Percentiles rank a stretch among this genome's conserved stretches.
phyloP scores from a whole-genome alignment of 2,888 invertebrate genomes.

The Phytoseiulus persimilis region DNA sequence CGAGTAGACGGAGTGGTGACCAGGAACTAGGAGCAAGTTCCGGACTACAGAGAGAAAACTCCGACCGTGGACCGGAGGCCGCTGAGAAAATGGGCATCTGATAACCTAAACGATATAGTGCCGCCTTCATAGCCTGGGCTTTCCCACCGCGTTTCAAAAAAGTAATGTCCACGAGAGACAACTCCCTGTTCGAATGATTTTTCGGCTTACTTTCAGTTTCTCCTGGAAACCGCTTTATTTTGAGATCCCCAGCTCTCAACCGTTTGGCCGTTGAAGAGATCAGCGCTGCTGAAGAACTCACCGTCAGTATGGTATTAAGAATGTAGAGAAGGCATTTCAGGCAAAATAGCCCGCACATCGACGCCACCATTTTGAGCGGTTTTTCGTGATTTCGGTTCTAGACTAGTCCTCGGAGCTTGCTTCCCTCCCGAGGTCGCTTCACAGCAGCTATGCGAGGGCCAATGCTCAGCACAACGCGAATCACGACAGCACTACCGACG shows the following conservation, averaged over 20 bases:
- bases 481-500: neutral
- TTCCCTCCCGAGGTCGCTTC: neutral
- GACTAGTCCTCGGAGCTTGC: neutral
- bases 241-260: too few species aligned
- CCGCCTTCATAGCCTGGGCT: neutral
- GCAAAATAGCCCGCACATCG: neutral
- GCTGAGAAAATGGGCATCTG: neutral
- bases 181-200: neutral
- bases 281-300: neutral
- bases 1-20: too few species aligned
- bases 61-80: neutral
- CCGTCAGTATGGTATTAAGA: slow-evolving; percentile 9
- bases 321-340: slow-evolving; percentile 25
- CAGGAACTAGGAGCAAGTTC: too few species aligned
- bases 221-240: too few species aligned
- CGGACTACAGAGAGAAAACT: too few species aligned
- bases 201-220: neutral
- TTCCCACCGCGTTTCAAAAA: neutral
- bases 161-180: neutral
- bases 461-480: neutral
- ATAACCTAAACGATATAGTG: neutral
- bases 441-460: neutral
- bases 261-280: too few species aligned
- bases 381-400: neutral
- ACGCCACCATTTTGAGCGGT: slow-evolving; percentile 24